phyloP scores from a whole-genome alignment of 1,140 invertebrate genomes.

The Thaumetopoea pityocampa region DNA sequence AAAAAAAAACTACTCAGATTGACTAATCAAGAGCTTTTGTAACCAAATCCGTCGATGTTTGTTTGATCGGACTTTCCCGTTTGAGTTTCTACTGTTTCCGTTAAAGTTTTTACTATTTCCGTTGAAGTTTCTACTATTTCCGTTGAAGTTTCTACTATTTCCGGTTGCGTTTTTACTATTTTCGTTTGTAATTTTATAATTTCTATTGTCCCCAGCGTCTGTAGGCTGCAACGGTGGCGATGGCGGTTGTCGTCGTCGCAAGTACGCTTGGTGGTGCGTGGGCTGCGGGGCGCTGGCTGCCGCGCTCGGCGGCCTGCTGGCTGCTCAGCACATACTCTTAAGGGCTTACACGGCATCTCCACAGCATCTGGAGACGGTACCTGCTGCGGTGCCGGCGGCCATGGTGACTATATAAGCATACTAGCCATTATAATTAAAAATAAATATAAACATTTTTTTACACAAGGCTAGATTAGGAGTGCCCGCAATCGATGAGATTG shows the following conservation, averaged over 20 bases:
- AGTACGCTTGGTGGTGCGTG: slow-evolving; percentile 74
- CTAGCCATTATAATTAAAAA: background rate
- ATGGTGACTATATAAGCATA: slow-evolving; percentile 53
- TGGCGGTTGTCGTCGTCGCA: slow-evolving; percentile 45
- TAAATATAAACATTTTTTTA: too few relatives aligned
- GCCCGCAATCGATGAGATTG: too few relatives aligned
- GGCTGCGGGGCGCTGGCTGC: slow-evolving; percentile 64
- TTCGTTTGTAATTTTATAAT: too few relatives aligned
- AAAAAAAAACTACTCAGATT: too few relatives aligned
- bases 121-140: too few relatives aligned
- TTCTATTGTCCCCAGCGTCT: slow-evolving; percentile 35
- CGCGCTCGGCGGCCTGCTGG: slow-evolving; percentile 57
- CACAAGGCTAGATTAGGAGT: too few relatives aligned
- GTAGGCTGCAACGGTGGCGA: slow-evolving; percentile 50
- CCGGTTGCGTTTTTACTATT: background rate
- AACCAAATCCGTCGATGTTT: too few relatives aligned
- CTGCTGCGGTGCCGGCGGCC: slow-evolving; percentile 67
- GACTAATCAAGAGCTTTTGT: too few relatives aligned
- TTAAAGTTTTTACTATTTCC: too few relatives aligned
- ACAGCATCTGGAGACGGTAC: slow-evolving; percentile 72
- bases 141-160: too few relatives aligned
- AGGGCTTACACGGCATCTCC: slow-evolving; percentile 62
- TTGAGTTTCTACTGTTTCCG: too few relatives aligned
- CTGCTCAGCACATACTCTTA: slow-evolving; percentile 63
- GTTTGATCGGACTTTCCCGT: too few relatives aligned